Evolutionary conservation across 2,113 vertebrate genomes (phyloP).

Genomic region (Semnornis frantzii): DNA sequence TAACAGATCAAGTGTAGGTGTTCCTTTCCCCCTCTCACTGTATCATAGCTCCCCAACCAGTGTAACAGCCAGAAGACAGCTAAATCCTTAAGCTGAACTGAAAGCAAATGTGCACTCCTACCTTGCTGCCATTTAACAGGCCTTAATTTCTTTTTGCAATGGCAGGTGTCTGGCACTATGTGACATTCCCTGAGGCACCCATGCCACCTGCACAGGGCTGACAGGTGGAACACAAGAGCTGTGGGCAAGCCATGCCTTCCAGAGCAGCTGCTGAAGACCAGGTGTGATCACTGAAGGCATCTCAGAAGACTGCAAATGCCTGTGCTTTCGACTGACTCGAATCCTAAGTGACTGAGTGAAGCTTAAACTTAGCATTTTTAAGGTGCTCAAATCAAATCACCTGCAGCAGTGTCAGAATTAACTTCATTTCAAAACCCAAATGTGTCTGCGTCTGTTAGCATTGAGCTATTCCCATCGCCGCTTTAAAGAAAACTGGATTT

Average conservation of each 20-base stretch:
- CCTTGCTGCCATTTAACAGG: not conserved
- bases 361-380: not conserved
- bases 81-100: not conserved
- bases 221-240: not conserved
- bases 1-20: not conserved
- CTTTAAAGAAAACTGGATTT: not conserved
- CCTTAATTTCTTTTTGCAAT: not conserved
- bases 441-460: not conserved
- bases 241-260: not conserved
- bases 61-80: not conserved
- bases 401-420: not conserved
- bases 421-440: not conserved
- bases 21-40: not conserved
- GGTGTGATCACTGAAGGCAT: not conserved
- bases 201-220: not conserved
- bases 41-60: not conserved
- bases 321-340: not conserved
- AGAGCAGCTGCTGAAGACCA: not conserved
- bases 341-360: not conserved
- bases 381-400: conserved; percentile 16
- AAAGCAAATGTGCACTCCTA: not conserved
- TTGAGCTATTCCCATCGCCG: not conserved
- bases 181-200: not conserved
- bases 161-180: not conserved
- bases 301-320: not conserved